Conservation (phyloP, 2,797 vertebrate species). For the Sebastes taczanowskii region DNA sequence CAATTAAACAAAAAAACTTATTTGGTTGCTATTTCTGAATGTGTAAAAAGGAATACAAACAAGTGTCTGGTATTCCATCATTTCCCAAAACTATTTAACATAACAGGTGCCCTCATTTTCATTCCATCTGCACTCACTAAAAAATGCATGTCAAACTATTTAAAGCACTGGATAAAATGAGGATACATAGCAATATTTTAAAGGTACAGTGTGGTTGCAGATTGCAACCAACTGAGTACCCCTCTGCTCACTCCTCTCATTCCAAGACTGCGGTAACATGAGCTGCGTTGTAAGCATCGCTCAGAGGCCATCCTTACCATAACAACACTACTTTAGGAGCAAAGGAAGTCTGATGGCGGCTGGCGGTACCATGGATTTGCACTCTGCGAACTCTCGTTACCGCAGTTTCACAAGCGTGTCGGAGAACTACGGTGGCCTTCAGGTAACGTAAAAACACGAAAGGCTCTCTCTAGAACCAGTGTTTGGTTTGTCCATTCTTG, state of each 20-base stretch:
- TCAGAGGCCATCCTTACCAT: neutral
- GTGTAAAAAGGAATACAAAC: neutral
- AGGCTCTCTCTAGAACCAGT: no score
- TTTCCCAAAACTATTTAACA: neutral
- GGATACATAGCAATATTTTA: neutral
- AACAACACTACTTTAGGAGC: neutral
- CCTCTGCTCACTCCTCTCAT: neutral
- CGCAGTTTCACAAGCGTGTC: neutral
- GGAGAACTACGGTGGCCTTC: neutral
- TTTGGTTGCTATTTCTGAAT: neutral
- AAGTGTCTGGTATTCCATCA: neutral
- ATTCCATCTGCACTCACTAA: neutral
- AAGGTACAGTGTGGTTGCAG: neutral
- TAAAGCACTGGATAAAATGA: neutral
- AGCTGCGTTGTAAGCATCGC: neutral
- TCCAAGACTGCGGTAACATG: neutral
- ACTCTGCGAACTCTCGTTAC: neutral
- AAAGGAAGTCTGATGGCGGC: neutral
- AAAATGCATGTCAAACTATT: neutral
- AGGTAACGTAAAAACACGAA: neutral
- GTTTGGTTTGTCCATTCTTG: no score
- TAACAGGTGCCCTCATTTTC: neutral
- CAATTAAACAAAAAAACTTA: neutral
- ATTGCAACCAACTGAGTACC: neutral
- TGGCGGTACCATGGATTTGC: neutral